phyloP scores from a whole-genome alignment of 2,113 vertebrate genomes.

The Podocnemis expansa region DNA sequence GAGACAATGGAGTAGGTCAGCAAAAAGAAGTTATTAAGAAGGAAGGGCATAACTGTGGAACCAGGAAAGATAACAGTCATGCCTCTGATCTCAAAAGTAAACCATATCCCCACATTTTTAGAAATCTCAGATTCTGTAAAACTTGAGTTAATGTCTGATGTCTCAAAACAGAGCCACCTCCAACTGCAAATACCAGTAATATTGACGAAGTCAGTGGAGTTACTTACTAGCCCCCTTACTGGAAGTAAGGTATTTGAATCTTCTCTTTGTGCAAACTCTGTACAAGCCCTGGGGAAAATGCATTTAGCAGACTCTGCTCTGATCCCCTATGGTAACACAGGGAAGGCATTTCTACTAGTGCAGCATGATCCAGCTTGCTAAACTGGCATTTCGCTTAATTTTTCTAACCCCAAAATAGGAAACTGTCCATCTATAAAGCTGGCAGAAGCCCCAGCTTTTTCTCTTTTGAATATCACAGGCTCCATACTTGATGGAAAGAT shows the following conservation, averaged over 20 bases:
- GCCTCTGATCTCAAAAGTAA: not conserved
- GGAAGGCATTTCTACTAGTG: conserved; percentile 53
- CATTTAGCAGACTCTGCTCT: conserved; percentile 27
- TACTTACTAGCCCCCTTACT: not conserved
- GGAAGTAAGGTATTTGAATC: not conserved
- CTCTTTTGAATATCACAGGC: not conserved
- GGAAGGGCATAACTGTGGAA: not conserved
- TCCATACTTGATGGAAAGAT: not conserved
- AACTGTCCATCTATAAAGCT: not conserved
- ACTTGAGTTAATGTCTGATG: not conserved
- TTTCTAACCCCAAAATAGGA: not conserved
- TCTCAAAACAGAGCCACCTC: not conserved
- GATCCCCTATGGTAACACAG: conserved; percentile 42
- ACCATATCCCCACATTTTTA: not conserved
- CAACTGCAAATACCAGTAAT: not conserved
- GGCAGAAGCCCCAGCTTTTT: not conserved
- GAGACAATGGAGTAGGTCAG: not conserved
- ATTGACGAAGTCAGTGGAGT: not conserved
- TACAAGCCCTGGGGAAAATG: conserved; percentile 14
- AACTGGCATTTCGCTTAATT: not conserved
- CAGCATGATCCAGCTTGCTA: conserved; percentile 2
- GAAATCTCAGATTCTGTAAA: not conserved
- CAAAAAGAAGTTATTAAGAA: not conserved
- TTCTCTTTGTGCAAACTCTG: conserved; percentile 34
- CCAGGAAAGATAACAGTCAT: not conserved